Percentiles rank a stretch among this genome's conserved stretches.
These are phyloP conservation scores for Synchiropus splendidus DNA, from an alignment of 2,113 vertebrate species.

Conservation along the genomic window DNA sequence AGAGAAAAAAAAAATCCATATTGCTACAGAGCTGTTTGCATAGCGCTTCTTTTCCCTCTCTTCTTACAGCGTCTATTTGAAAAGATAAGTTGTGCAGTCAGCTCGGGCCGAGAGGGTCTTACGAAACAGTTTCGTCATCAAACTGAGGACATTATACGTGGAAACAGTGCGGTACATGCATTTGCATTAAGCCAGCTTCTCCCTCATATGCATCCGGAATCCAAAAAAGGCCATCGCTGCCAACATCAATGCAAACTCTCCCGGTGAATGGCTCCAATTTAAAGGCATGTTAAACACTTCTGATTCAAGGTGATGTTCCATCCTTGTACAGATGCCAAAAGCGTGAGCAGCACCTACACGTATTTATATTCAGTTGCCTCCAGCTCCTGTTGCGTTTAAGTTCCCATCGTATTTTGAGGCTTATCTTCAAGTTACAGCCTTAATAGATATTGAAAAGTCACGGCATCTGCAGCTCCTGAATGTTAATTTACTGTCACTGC, in stretches of 20 bases:
- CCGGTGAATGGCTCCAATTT: slow-evolving; percentile 29
- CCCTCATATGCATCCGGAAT: slow-evolving; percentile 14
- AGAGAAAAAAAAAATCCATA: too few species aligned
- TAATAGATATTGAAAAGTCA: slow-evolving; percentile 31
- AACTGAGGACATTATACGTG: too few species aligned
- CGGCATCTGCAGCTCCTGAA: slow-evolving; percentile 21
- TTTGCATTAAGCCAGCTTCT: not conserved
- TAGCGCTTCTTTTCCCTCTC: too few species aligned
- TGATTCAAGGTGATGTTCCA: slow-evolving; percentile 50
- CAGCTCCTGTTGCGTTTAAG: slow-evolving; percentile 19
- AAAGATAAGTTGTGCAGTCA: too few species aligned
- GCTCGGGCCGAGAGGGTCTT: too few species aligned
- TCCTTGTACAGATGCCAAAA: too few species aligned
- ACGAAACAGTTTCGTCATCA: too few species aligned
- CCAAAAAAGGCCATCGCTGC: slow-evolving; percentile 20
- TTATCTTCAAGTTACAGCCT: slow-evolving; percentile 48
- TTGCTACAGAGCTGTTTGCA: too few species aligned
- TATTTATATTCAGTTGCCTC: slow-evolving; percentile 2
- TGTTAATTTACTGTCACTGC: slow-evolving; percentile 27
- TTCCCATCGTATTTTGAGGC: slow-evolving; percentile 33
- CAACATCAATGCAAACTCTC: slow-evolving; percentile 31
- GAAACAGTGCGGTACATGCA: too few species aligned
- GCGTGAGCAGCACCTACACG: too few species aligned
- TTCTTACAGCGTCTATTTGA: too few species aligned
- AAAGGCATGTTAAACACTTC: slow-evolving; percentile 52